Evolutionary conservation across 1,140 invertebrate genomes (phyloP), one percentile per base, ranked within the genome.

Genomic region (Acromyrmex echinatior): DNA sequence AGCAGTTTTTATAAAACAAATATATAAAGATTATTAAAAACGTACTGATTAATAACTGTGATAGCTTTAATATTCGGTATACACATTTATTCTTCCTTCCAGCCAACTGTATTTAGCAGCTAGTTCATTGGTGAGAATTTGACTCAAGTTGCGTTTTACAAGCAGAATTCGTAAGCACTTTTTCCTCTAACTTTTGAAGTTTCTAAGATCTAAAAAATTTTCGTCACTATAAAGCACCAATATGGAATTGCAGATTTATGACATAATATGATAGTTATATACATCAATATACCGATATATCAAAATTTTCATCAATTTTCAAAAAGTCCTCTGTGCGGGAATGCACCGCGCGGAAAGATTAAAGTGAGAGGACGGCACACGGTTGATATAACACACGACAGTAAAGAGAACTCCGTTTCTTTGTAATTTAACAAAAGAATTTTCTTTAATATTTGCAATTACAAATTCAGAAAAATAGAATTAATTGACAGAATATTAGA

Each of bases 31-130:
- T 51, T 28, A 49, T 70, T 51, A 28, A 71, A 71, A 71, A 49
- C 21, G 12, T 71, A 51, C 68, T 21, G 21, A 51, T 25, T 71
- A 71, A 71, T 71, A 71, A 71, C 68, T 71, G 45, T 71, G 68
- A 51, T 71, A 71, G 68, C 68, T 71, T 71, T 71, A 71, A 71
- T 28, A 5, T 51, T 25, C 25, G 25, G 25, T 25, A 71, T 71
- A 71, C 21, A 71, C 45, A 45, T 51, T 71, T 71, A 45, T 68
- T 68, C n/a, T 71, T 71, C 28, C 9, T 71, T 49, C 68, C 2
- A 71, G 45, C 68, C 45, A 71, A 71, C 68, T 71, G 18, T 71
- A 71, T 51, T 71, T 51, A 25, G 25, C 25, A 71, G 68, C 68
- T 71, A 51, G 53, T 56, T 56, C 18, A 56, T 56, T 56, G 16